A percentile compares a stretch with the other conserved stretches of the same genome.
These are phyloP conservation scores for Poeciliopsis presidionis DNA, from an alignment of 2,797 vertebrate species.

Conservation along the genomic window DNA sequence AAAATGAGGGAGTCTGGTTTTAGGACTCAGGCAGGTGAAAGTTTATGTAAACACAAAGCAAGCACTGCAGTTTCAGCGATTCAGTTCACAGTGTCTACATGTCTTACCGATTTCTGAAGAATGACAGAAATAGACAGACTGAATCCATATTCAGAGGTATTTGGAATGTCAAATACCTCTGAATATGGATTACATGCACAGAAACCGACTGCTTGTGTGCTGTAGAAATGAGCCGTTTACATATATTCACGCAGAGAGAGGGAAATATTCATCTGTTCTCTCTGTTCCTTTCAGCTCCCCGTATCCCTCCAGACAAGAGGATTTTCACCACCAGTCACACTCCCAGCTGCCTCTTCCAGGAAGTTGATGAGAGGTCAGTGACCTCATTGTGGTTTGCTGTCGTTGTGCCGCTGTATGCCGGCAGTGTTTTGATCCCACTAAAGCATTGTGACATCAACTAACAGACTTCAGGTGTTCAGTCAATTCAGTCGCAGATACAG, in stretches of 20 bases:
- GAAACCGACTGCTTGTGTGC: not conserved
- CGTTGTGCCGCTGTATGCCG: not conserved
- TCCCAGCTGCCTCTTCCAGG: slow-evolving; percentile 94
- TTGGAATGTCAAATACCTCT: slow-evolving; percentile 13
- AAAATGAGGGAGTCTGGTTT: not conserved
- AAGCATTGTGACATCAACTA: not conserved
- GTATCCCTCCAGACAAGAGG: slow-evolving; percentile 91
- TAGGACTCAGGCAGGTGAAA: not conserved
- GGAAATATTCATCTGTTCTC: not conserved
- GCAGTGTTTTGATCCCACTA: not conserved
- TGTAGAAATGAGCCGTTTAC: not conserved
- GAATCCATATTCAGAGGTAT: too few species aligned
- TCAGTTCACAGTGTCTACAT: not conserved
- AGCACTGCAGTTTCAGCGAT: too few species aligned
- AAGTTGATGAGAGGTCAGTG: slow-evolving; percentile 92
- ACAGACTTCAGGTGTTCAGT: not conserved
- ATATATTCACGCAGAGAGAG: not conserved
- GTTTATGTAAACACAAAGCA: not conserved
- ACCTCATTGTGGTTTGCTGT: not conserved
- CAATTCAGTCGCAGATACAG: not conserved
- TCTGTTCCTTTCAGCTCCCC: slow-evolving; percentile 83
- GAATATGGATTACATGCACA: slow-evolving; percentile 21
- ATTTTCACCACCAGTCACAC: slow-evolving; percentile 96
- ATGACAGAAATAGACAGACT: not conserved
- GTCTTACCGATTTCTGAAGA: not conserved